Evolutionary conservation across 2,797 vertebrate genomes (phyloP), one percentile per base, ranked within the genome.

Genomic region (Petrocephalus sullivani): DNA sequence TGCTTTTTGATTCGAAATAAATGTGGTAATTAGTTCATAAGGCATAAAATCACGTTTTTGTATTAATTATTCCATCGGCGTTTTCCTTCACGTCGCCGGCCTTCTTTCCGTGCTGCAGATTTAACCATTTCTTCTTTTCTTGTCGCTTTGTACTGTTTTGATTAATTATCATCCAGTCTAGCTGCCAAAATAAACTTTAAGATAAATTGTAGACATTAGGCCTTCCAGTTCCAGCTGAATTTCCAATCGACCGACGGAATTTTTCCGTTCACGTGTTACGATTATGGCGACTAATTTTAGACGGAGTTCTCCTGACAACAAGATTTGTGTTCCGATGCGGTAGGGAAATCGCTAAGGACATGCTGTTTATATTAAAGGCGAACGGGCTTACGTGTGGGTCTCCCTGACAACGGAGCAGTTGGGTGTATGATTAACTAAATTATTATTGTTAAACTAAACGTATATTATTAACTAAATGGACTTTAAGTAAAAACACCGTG

Each of bases 61-160:
- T 95, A 95, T 93, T 94, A 94, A 95, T 95, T 94, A 95, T 90
- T 93, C 92, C 93, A 94, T 95, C 95, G 95, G 91, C 92, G 91
- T 90, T 92, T 92, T 87, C n/a, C 61, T 54, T 85, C 88, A 87
- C 71, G 33, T 89, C 53, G 16, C 53, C 57, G 49, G 81, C 56
- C 81, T 86, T 56, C 71, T 67, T 87, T 87, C 67, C 60, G 88
- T 88, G 87, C 58, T 87, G 86, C 86, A 87, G 87, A 89, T 89
- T 86, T 89, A 89, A 83, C 87, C 21, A 84, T 87, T 91, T 88
- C 87, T 85, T 85, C 87, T 84, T 64, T 61, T 71, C 41, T 41
- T 54, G 46, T 54, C 71, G 49, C 51, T 64, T 60, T 54, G 33
- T 28, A 71, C 51, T 61, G 23, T 89, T 54, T 81, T 33, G 53